Percentiles rank a stretch among this genome's conserved stretches.
Conservation (phyloP, 2,888 invertebrate species). For the Stenurella melanura region DNA sequence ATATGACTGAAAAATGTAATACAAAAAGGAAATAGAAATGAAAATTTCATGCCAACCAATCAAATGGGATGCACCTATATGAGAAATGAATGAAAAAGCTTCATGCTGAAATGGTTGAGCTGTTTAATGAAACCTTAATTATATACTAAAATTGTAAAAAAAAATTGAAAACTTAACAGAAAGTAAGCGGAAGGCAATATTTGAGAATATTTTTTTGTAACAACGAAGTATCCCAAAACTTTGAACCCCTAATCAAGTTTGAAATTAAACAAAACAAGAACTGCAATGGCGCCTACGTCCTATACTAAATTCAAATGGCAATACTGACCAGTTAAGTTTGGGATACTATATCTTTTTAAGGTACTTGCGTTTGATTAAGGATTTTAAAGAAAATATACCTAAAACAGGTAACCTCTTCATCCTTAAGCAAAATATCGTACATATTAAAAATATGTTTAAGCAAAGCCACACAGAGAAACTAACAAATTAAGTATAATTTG, state of each 20-base stretch:
- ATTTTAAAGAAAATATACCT: neutral
- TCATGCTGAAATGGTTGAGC: slow-evolving; percentile 67
- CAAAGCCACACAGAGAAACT: slow-evolving; percentile 46
- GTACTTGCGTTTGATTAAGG: slow-evolving; percentile 13
- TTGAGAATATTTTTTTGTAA: slow-evolving; percentile 23
- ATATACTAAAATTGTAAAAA: slow-evolving; percentile 12
- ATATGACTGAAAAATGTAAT: slow-evolving; percentile 13
- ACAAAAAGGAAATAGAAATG: slow-evolving; percentile 22
- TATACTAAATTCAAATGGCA: neutral
- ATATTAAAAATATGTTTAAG: slow-evolving; percentile 22
- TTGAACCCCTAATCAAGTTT: slow-evolving; percentile 22
- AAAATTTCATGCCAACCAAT: slow-evolving; percentile 29
- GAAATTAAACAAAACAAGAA: neutral
- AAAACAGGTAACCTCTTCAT: neutral
- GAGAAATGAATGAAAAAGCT: slow-evolving; percentile 37
- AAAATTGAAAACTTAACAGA: slow-evolving; percentile 22
- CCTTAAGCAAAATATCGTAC: slow-evolving; percentile 16
- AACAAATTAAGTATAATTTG: slow-evolving; percentile 41
- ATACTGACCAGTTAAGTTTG: neutral
- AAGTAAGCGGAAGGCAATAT: slow-evolving; percentile 28
- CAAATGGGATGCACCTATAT: slow-evolving; percentile 35
- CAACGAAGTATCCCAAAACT: slow-evolving; percentile 35
- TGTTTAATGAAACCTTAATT: slow-evolving; percentile 68
- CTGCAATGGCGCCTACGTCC: neutral
- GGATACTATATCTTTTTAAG: slow-evolving; percentile 1